phyloP scores from a whole-genome alignment of 2,888 invertebrate genomes.

The Chorisops tibialis region DNA sequence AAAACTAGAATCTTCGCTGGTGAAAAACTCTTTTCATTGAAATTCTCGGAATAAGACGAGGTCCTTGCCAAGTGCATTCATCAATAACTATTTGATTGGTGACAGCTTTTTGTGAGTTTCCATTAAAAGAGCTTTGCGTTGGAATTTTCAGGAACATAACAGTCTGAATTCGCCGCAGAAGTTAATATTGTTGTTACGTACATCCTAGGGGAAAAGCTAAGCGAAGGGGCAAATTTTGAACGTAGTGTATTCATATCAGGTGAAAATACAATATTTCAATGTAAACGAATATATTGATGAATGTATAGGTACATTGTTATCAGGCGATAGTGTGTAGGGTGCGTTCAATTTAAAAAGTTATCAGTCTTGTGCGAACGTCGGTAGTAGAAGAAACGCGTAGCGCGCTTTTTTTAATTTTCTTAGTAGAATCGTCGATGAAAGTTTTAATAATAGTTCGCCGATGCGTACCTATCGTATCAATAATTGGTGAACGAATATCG shows the following conservation, averaged over 20 bases:
- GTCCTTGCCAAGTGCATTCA: too few relatives aligned
- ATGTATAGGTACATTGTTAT: not conserved
- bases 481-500: not conserved
- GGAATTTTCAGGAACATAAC: too few relatives aligned
- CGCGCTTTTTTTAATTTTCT: not conserved
- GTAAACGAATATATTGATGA: too few relatives aligned
- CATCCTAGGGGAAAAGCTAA: not conserved
- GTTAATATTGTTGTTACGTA: too few relatives aligned
- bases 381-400: conserved; percentile 21
- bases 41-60: too few relatives aligned
- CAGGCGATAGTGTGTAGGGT: conserved; percentile 24
- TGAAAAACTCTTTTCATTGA: too few relatives aligned
- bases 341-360: conserved; percentile 38
- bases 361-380: conserved; percentile 42
- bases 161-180: not conserved
- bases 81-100: too few relatives aligned
- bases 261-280: too few relatives aligned
- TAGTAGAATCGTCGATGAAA: not conserved
- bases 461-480: not conserved
- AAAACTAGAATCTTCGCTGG: too few relatives aligned
- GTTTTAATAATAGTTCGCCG: not conserved
- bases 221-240: not conserved
- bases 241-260: not conserved
- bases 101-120: too few relatives aligned
- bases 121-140: too few relatives aligned